Conservation (phyloP, 2,797 vertebrate genomes). For the Cyprinodon diabolis region DNA sequence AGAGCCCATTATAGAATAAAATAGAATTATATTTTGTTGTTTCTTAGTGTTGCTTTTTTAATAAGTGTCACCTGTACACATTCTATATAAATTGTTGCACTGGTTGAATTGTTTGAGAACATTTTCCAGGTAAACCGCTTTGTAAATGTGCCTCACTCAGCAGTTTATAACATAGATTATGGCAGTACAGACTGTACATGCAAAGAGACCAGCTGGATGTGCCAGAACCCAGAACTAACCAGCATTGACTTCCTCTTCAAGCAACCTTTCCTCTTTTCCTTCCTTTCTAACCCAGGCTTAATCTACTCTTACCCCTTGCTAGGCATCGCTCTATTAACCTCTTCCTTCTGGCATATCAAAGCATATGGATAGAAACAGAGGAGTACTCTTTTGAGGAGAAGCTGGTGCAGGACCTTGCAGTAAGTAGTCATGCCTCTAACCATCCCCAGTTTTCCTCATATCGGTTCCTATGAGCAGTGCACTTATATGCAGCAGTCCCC, state of each 20-base stretch:
- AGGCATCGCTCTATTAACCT: slow-evolving; percentile 99
- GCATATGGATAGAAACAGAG: slow-evolving; percentile 99
- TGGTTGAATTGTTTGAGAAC: not conserved
- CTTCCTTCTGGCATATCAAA: slow-evolving; percentile 99
- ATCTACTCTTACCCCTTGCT: slow-evolving; percentile 85
- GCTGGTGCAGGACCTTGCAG: slow-evolving; percentile 99
- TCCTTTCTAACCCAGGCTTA: slow-evolving; percentile 84
- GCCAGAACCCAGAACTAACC: slow-evolving; percentile 79
- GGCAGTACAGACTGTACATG: not conserved
- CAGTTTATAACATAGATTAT: slow-evolving; percentile 2
- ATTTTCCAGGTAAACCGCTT: too few species aligned
- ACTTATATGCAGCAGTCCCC: slow-evolving; percentile 21
- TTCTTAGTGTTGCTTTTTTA: not conserved
- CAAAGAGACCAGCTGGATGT: slow-evolving; percentile 87
- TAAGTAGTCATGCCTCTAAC: slow-evolving; percentile 86
- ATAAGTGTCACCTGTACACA: not conserved
- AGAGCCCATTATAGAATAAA: too few species aligned
- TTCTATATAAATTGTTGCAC: not conserved
- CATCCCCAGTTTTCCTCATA: slow-evolving; percentile 9
- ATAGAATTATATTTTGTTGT: not conserved
- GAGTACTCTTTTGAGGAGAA: slow-evolving; percentile 99
- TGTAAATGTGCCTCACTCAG: not conserved
- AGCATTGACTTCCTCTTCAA: slow-evolving; percentile 79
- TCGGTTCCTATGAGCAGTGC: slow-evolving; percentile 17
- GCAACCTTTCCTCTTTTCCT: slow-evolving; percentile 62